A percentile compares a stretch with the other conserved stretches of the same genome.
Evolutionary conservation across 2,888 invertebrate genomes (phyloP).

Genomic region (Meteorus cinctellus): DNA sequence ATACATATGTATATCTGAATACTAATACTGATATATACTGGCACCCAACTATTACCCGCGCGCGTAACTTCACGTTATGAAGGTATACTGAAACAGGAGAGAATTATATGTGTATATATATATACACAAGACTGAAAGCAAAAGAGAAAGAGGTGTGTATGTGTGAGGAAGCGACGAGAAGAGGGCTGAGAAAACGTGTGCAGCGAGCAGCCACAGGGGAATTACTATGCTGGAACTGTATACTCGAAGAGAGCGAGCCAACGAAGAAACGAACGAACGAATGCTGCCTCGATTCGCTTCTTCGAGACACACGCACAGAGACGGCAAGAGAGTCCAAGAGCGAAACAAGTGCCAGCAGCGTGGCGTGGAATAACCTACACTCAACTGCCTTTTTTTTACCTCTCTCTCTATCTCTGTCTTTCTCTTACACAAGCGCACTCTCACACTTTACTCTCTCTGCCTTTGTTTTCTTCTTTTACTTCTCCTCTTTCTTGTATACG

Average conservation of each 20-base stretch:
- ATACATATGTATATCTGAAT: slow-evolving; percentile 4
- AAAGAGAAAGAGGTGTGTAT: slow-evolving; percentile 31
- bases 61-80: slow-evolving; percentile 5
- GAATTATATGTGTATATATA: slow-evolving; percentile 26
- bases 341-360: slow-evolving; percentile 36
- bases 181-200: slow-evolving; percentile 17
- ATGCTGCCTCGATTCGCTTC: slow-evolving; percentile 44
- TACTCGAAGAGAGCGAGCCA: slow-evolving; percentile 33
- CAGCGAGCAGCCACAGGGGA: slow-evolving; percentile 60
- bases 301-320: slow-evolving; percentile 30
- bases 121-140: slow-evolving; percentile 47
- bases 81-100: slow-evolving; percentile 25
- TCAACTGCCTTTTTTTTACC: slow-evolving; percentile 40
- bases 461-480: not conserved
- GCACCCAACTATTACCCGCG: slow-evolving; percentile 4
- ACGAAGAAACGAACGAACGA: slow-evolving; percentile 38
- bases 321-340: slow-evolving; percentile 23
- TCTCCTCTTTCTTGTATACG: not conserved
- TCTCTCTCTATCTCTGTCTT: slow-evolving; percentile 36
- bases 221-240: slow-evolving; percentile 61
- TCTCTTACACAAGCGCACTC: slow-evolving; percentile 14
- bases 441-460: slow-evolving; percentile 5
- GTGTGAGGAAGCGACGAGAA: slow-evolving; percentile 41
- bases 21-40: slow-evolving; percentile 1
- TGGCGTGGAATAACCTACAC: slow-evolving; percentile 31